Conservation (phyloP, 2,113 vertebrate species). For the Bettongia penicillata region DNA sequence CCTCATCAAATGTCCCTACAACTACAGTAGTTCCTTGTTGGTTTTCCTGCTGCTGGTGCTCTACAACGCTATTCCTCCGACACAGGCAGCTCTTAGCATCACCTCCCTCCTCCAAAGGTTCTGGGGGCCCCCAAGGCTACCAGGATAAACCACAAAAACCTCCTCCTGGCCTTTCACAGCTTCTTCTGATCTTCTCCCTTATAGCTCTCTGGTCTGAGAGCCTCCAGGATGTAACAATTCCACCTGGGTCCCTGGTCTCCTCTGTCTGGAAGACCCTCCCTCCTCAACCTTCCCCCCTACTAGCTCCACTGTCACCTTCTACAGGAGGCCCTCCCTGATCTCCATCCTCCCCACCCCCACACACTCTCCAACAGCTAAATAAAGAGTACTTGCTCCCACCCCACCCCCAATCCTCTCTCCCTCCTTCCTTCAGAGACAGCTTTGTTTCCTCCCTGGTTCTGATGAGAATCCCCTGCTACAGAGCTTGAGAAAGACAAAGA, state of each 20-base stretch:
- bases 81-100: too few species aligned
- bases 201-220: neutral
- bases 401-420: neutral
- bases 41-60: neutral
- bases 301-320: too few species aligned
- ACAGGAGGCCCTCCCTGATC: neutral
- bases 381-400: too few species aligned
- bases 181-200: neutral
- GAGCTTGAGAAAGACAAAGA: neutral
- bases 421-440: neutral
- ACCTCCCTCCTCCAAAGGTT: too few species aligned
- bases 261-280: too few species aligned
- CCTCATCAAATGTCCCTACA: accelerated
- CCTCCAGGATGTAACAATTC: neutral
- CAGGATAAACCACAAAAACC: neutral
- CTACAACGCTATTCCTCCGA: too few species aligned
- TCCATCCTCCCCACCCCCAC: too few species aligned
- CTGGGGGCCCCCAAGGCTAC: too few species aligned
- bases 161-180: too few species aligned
- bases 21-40: too few species aligned
- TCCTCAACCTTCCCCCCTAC: too few species aligned
- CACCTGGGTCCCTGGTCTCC: neutral
- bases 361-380: too few species aligned
- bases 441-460: neutral
- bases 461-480: neutral